These are phyloP conservation scores for Mercenaria mercenaria DNA, from an alignment of 1,140 invertebrate genomes.

Conservation along the genomic window DNA sequence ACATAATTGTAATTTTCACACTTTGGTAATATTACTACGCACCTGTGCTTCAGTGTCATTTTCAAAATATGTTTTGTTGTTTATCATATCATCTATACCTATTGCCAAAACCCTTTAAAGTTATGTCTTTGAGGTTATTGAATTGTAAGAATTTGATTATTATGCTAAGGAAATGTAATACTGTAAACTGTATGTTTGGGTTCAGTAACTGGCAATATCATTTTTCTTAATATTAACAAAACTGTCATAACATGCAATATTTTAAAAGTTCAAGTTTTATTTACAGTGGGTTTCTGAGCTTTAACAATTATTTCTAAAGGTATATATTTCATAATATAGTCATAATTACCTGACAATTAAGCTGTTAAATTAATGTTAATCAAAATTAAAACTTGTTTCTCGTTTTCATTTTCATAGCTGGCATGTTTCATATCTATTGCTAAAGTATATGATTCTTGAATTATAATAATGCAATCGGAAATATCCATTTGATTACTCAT, in stretches of 20 bases:
- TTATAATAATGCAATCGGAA: too few species aligned
- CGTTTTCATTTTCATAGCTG: too few species aligned
- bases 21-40: not conserved
- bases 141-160: not conserved
- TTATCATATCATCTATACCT: not conserved
- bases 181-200: not conserved
- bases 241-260: not conserved
- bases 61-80: constrained; percentile 9
- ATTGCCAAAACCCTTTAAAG: constrained; percentile 19
- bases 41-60: constrained; percentile 6
- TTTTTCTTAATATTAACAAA: not conserved
- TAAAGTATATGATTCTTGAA: too few species aligned
- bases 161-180: not conserved
- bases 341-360: too few species aligned
- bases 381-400: too few species aligned
- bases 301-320: too few species aligned
- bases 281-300: not conserved
- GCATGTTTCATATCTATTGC: too few species aligned
- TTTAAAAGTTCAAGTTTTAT: not conserved
- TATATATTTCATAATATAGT: too few species aligned
- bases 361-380: too few species aligned
- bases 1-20: constrained; percentile 5
- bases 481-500: too few species aligned
- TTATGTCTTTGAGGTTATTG: not conserved
- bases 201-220: not conserved